Percentiles rank a stretch among this genome's conserved stretches.
phyloP scores from a whole-genome alignment of 2,888 invertebrate genomes.

The Hydrotaea diabolus region DNA sequence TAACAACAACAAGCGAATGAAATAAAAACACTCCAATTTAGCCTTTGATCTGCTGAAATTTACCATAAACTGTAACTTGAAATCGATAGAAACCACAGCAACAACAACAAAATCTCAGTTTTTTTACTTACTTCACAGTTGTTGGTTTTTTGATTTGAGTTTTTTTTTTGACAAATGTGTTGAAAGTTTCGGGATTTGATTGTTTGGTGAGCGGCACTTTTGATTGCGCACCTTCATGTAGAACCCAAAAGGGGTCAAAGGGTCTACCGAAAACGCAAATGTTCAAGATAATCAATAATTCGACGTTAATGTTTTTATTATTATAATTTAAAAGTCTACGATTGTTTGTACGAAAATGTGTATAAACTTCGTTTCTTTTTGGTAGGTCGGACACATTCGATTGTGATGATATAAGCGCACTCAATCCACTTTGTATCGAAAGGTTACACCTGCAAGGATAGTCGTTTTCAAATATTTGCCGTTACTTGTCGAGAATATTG shows the following conservation, averaged over 20 bases:
- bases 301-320: slow-evolving; percentile 64
- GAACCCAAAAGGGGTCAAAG: slow-evolving; percentile 53
- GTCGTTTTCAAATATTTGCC: too few species aligned
- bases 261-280: slow-evolving; percentile 57
- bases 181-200: slow-evolving; percentile 64
- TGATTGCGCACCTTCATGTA: slow-evolving; percentile 58
- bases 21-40: slow-evolving; percentile 58
- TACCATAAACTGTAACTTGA: slow-evolving; percentile 42
- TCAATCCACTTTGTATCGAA: too few species aligned
- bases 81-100: slow-evolving; percentile 38
- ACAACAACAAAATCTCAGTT: slow-evolving; percentile 13
- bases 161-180: slow-evolving; percentile 67
- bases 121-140: slow-evolving; percentile 9
- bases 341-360: too few species aligned
- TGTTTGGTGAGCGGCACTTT: slow-evolving; percentile 58
- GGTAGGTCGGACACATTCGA: too few species aligned
- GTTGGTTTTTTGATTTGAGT: slow-evolving; percentile 28
- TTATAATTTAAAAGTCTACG: slow-evolving; percentile 34
- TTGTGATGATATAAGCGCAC: too few species aligned
- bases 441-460: too few species aligned
- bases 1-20: neutral
- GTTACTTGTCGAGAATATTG: too few species aligned
- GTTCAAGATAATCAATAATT: slow-evolving; percentile 64
- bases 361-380: too few species aligned
- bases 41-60: slow-evolving; percentile 64